Evolutionary conservation across 2,797 vertebrate genomes (phyloP), one percentile per base, ranked within the genome.

Genomic region (Acipenser transmontanus): DNA sequence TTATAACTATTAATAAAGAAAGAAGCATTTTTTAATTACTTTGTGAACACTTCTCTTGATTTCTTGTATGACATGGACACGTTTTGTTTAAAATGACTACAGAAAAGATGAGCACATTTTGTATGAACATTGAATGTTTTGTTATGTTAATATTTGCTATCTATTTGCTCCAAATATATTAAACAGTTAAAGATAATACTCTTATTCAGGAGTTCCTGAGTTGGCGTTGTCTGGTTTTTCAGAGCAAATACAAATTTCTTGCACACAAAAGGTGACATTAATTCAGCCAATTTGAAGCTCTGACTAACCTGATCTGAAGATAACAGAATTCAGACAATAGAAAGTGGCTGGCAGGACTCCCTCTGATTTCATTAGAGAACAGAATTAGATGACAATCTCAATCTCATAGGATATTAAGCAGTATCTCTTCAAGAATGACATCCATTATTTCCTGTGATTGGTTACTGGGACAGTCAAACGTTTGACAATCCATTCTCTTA

Each of bases 371-470:
- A 93, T 95, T 95, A 93, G 89, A 89, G 81, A 87, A 82, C 87
- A 89, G 92, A 93, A 94, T 92, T 90, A 91, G 93, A 95, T 95
- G 91, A 91, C 93, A 93, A 91, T 93, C 92, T 87, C 85, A 89
- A 93, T 94, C 93, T 93, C 91, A 65, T 87, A 93, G 92, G 93
- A 94, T 91, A 86, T 89, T 90, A 90, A 88, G 86, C 77, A 77
- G 77, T 70, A 81, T 86, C 85, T 85, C 81, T 81, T 86, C 87
- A 86, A 85, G 87, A 85, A 78, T 86, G 85, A 87, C 85, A 83
- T 82, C 85, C 83, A 72, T 82, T 82, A 85, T 84, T 80, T 78
- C 77, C 78, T 85, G 87, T 91, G 87, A 91, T 87, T 87, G 85
- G 87, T 78, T 81, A 79, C 81, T 74, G 63, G 70, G 86, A 78